Conservation (phyloP, 2,113 vertebrate genomes). For the Albula goreensis region DNA sequence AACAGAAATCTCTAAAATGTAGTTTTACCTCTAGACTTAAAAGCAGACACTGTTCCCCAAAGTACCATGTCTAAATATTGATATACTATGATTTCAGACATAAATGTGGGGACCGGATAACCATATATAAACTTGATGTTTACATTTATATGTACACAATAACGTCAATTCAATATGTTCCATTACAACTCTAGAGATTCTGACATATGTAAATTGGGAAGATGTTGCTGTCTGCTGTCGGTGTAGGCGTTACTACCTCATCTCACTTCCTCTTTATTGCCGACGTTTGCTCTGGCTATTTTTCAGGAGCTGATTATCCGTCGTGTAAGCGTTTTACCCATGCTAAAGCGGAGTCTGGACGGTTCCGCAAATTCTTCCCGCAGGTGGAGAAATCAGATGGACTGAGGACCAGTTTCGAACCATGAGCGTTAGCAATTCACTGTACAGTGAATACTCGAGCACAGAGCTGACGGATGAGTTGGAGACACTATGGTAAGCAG, state of each 20-base stretch:
- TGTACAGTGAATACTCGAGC: neutral
- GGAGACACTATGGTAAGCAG: conserved; percentile 50
- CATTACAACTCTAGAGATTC: no score
- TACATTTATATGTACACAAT: no score
- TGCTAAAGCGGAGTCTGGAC: neutral
- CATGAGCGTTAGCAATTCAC: conserved; percentile 58
- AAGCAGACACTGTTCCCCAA: no score
- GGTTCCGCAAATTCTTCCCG: neutral
- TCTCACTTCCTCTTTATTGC: neutral
- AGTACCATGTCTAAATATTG: no score
- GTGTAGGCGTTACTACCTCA: conserved; percentile 27
- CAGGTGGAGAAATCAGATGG: neutral
- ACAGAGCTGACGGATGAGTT: conserved; percentile 60
- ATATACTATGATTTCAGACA: no score
- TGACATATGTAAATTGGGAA: no score
- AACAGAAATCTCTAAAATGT: no score
- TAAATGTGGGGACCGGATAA: no score
- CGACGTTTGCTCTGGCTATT: neutral
- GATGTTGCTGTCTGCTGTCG: neutral
- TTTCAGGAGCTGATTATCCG: neutral
- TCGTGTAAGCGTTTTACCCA: neutral
- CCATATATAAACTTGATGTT: no score
- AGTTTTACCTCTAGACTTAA: no score
- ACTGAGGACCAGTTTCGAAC: neutral
- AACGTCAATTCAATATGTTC: no score